Conservation (phyloP, 2,797 vertebrate genomes). For the Premnoplex brunnescens region DNA sequence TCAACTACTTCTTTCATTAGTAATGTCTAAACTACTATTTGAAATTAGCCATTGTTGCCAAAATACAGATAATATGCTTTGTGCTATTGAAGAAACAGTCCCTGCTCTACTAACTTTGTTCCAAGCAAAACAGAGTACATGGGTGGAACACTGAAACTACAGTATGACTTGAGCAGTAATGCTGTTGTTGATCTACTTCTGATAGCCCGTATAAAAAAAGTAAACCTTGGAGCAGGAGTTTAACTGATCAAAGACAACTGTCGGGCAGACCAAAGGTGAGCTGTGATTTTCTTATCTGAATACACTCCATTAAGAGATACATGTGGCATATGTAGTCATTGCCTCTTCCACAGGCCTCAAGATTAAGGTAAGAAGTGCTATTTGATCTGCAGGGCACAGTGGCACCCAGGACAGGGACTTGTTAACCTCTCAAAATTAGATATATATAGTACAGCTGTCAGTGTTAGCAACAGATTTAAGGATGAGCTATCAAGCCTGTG, state of each 20-base stretch:
- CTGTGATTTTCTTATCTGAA: neutral
- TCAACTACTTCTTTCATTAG: neutral
- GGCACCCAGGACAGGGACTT: neutral
- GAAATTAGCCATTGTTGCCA: neutral
- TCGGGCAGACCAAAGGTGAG: neutral
- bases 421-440: neutral
- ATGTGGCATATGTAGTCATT: rapidly evolving
- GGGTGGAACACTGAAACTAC: neutral
- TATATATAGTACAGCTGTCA: neutral
- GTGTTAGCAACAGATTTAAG: neutral
- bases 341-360: neutral
- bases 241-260: neutral
- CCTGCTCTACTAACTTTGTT: neutral
- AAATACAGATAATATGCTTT: neutral
- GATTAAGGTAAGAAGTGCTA: neutral
- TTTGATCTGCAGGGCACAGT: neutral
- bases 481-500: neutral
- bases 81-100: neutral
- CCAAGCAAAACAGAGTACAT: neutral
- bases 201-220: neutral
- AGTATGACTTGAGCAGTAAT: neutral
- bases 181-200: neutral
- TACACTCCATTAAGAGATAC: neutral
- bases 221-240: neutral
- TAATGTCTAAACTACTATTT: neutral